Base-by-base conservation (phyloP, 2,113 vertebrate species). In the Macquaria australasica region DNA sequence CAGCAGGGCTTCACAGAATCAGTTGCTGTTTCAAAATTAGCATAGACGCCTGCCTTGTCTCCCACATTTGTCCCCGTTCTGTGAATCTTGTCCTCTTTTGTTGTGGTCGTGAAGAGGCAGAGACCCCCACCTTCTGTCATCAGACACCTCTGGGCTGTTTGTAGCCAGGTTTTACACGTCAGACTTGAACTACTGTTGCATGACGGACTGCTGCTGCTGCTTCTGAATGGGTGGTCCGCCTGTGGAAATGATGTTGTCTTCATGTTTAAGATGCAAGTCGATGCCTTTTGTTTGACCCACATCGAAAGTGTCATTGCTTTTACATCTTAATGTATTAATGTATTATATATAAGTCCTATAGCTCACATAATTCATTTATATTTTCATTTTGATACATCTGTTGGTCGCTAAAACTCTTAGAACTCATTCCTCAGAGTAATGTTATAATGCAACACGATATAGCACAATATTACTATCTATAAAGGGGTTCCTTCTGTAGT, bases 91-190 rank as follows among this genome's bases (percentile, higher is more conserved):
- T 80, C 21, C 0, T 77, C 72, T 85, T 89, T 48, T 89, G 74
- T 77, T 77, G 31, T 23, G 12, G 25, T 50, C 4, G 1, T 75
- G 37, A 63, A 25, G 73, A 53, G 25, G 15, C 34, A 20, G n/a
- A 20, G n/a, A 28, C n/a, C 80, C 62, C 5, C 14, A 4, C 51
- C 37, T 15, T 37, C n/a, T 10, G 58, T 63, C 48, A 31, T 25
- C 66, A 15, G 66, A 79, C 48, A 62, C 66, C 79, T 59, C 1
- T 1, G 2, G 12, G 43, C 55, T 72, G 63, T 60, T 43, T 68
- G 62, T 73, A 66, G 66, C 10, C 1, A 2, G 28, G 56, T 77
- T 73, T 90, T 82, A 84, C n/a, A n/a, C n/a, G n/a, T n/a, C n/a
- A 4, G 68, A 79, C 45, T 64, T 73, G 56, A 50, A 37, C 48